Evolutionary conservation across 2,113 vertebrate species (phyloP), one percentile per base, ranked within the genome.

Genomic region (Micromys minutus): DNA sequence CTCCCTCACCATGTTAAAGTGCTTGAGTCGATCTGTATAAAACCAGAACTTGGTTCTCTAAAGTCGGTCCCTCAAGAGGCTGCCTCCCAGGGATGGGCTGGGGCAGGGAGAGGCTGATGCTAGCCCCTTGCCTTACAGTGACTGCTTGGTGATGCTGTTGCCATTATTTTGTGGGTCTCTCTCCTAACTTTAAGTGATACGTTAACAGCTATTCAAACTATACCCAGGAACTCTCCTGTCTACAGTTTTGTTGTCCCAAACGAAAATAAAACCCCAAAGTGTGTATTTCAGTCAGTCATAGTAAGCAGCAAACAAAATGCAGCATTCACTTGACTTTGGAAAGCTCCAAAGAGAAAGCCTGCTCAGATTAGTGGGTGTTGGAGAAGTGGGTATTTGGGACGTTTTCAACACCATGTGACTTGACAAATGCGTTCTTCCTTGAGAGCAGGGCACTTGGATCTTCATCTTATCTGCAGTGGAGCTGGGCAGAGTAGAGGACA

Each of bases 381-480:
- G 61, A 65, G 76, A 86, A 45, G 29, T 6, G 16, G 45, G 0
- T 11, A 24, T 29, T 52, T 77, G 47, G 55, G n/a, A 26, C 47
- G 39, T 0, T 1, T 19, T 61, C 63, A 57, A 50, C 39, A 45
- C 31, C 31, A 47, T 63, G 72, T 31, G 36, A 79, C 72, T 29
- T 47, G 86, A 57, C 74, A 29, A 42, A 19, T 39, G 50, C 39
- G 57, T 86, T 75, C 85, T 67, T 47, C 87, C 77, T 3, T 7
- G n/a, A 79, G n/a, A 81, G 80, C 24, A 9, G 7, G 42, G 71
- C 39, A 83, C 89, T 92, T 84, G 72, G 61, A 71, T 57, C 31
- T 89, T 93, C 86, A 52, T 95, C 94, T 97, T 59, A 39, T 97
- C 93, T 93, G 95, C 95, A 94, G 95, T 2, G 90, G 93, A 65